Conservation (phyloP, 2,113 vertebrate genomes). For the Raphicerus campestris region DNA sequence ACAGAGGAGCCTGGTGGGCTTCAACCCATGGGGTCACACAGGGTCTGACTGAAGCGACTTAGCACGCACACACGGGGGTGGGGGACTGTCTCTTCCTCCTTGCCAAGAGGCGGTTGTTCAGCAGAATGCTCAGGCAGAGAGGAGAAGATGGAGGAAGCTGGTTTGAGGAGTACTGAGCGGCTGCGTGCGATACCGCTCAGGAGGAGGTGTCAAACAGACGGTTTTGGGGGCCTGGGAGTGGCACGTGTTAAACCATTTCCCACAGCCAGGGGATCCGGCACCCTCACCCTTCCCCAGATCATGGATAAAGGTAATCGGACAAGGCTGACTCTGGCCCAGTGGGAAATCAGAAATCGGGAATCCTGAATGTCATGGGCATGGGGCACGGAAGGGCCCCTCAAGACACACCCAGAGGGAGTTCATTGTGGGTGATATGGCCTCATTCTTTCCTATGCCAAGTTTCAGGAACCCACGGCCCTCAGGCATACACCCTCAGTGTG, state of each 20-base stretch:
- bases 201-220: slow-evolving; percentile 58
- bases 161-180: not conserved
- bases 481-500: not conserved
- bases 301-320: not conserved
- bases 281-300: not conserved
- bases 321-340: not conserved
- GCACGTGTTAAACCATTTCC: slow-evolving; percentile 61
- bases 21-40: not conserved
- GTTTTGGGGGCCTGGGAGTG: not conserved
- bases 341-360: not conserved
- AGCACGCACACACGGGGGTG: not conserved
- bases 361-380: accelerated
- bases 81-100: not conserved
- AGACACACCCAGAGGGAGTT: not conserved
- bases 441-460: not conserved
- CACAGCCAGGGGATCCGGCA: not conserved
- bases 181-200: not conserved
- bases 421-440: accelerated
- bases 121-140: not conserved
- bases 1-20: not conserved
- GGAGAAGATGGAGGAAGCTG: not conserved
- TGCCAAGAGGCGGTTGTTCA: not conserved
- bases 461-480: not conserved
- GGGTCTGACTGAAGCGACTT: not conserved
- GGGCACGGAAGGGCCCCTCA: not conserved